phyloP scores from a whole-genome alignment of 53 echinoderm and acorn worm genomes.

The Hippasteria phrygiana region DNA sequence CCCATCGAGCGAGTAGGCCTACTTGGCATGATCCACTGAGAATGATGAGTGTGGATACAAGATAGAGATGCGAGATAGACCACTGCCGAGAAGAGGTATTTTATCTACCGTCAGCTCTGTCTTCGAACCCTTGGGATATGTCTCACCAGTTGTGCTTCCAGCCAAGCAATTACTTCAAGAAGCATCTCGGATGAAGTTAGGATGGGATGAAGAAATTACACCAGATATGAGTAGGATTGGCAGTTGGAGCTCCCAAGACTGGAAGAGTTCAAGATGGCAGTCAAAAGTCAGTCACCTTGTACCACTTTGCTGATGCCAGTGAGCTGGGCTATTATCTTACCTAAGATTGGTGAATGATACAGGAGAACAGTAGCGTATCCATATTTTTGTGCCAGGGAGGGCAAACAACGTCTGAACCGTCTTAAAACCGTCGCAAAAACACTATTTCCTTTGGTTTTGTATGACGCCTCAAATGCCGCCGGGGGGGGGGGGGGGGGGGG shows the following conservation, averaged over 20 bases:
- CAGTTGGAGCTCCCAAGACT: constrained; percentile 29
- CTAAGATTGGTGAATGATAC: constrained; percentile 22
- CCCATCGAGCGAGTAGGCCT: constrained; percentile 21
- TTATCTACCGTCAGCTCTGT: constrained; percentile 51
- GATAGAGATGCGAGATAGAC: constrained; percentile 17
- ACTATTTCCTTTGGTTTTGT: too few species aligned
- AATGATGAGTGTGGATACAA: constrained; percentile 38
- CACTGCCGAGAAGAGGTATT: constrained; percentile 24
- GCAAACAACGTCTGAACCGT: too few species aligned
- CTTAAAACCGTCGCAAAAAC: too few species aligned
- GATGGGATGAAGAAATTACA: constrained; percentile 51
- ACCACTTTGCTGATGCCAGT: constrained; percentile 68
- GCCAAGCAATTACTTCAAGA: constrained; percentile 60
- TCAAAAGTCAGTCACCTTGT: neutral
- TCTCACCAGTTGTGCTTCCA: constrained; percentile 39
- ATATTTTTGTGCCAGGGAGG: too few species aligned
- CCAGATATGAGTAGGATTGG: constrained; percentile 17
- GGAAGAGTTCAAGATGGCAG: constrained; percentile 17
- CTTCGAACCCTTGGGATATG: constrained; percentile 50
- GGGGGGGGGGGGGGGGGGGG: too few species aligned
- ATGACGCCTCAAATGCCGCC: too few species aligned
- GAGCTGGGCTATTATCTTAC: constrained; percentile 59
- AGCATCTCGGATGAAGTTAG: constrained; percentile 8
- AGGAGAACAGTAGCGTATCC: too few species aligned
- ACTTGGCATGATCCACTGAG: constrained; percentile 44